Conservation (phyloP, 2,888 invertebrate genomes). For the Leptopilina syphax region DNA sequence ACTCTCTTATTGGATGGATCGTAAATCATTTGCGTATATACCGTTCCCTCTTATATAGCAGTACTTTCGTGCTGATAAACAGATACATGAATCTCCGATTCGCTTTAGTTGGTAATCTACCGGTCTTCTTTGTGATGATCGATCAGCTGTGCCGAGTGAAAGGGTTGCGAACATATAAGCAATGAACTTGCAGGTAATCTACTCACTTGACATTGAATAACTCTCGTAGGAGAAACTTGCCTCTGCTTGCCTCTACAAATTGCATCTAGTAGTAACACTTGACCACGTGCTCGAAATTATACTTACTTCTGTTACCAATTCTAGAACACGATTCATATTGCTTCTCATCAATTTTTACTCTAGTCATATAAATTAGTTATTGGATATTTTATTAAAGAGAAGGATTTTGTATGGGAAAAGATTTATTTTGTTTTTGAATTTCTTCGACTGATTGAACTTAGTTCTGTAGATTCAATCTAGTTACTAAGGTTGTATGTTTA, state of each 20-base stretch:
- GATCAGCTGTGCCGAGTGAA: slow-evolving; percentile 33
- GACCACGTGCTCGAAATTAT: not conserved
- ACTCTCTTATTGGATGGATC: slow-evolving; percentile 32
- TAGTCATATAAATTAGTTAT: too few species aligned
- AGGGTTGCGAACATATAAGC: slow-evolving; percentile 19
- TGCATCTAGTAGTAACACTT: not conserved
- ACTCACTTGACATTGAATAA: not conserved
- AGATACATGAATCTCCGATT: slow-evolving; percentile 28
- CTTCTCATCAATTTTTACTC: too few species aligned
- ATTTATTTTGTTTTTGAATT: too few species aligned
- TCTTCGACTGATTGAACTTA: too few species aligned
- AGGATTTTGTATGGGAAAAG: too few species aligned
- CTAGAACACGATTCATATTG: not conserved
- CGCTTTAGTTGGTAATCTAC: not conserved
- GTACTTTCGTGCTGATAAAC: slow-evolving; percentile 34
- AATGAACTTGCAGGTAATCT: slow-evolving; percentile 11
- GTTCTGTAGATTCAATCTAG: not conserved
- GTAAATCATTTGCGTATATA: slow-evolving; percentile 41
- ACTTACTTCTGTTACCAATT: not conserved
- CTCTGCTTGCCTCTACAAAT: not conserved
- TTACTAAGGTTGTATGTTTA: slow-evolving; percentile 1
- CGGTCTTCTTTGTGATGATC: slow-evolving; percentile 32
- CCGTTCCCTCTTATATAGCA: slow-evolving; percentile 26
- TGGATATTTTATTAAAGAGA: too few species aligned
- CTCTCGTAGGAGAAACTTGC: not conserved